Base-by-base conservation (phyloP, 1,140 invertebrate genomes). In the Orchesella cincta region DNA sequence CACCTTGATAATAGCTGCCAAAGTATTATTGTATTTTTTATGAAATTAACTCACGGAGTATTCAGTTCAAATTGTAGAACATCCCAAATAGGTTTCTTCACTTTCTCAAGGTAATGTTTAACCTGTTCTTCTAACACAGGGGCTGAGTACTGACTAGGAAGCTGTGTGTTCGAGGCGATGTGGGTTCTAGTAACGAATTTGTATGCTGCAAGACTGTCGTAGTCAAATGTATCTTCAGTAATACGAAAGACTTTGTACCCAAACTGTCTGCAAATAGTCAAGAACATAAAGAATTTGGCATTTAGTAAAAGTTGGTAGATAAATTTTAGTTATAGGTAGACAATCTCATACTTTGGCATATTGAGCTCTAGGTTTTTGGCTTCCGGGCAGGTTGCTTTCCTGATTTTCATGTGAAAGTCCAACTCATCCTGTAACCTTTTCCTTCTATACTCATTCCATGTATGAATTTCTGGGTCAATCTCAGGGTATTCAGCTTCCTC, bases 341-440 rank as follows among this genome's bases (percentile, higher is more conserved):
- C 8, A 36, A 71, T 28, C 8, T 20, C 23, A 74, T 34, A 80
- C 78, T 51, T 29, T 5, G 91, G 91, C 89, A 94, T 91, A 84
- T 93, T 94, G 1, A 93, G 75, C 82, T 91, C 92, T 62, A 93
- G 90, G 74, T 93, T 86, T 84, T 95, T 95, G 85, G 94, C 92
- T 85, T 95, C 93, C 0, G 93, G 88, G 0, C 92, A 93, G 64
- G 89, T 86, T 46, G 92, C 79, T 8, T 86, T 83, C 81, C 89
- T 88, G 29, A 94, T 89, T 81, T 89, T 86, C 31, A 92, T 85
- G 82, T 90, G 84, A 83, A 87, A 85, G 1, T 83, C 76, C 79
- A 88, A 82, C 33, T 84, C 84, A 75, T 85, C 82, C 29, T 88
- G 85, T 81, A 83, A 80, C 52, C 84, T 84, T 75, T 78, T 84